Evolutionary conservation across 2,888 invertebrate species (phyloP).

Genomic region (Rhagophthalmus giganteus): DNA sequence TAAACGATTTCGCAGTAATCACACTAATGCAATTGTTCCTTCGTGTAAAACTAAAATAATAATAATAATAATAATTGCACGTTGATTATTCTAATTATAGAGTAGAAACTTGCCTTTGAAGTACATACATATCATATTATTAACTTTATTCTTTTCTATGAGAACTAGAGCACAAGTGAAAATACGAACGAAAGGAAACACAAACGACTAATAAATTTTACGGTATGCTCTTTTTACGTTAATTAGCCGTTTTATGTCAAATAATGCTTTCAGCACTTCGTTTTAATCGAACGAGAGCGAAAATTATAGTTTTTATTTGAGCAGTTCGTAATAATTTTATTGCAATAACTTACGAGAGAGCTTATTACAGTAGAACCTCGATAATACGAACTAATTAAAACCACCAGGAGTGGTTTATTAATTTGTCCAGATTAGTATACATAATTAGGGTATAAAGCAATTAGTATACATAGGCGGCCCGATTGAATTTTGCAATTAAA

Average conservation of each 20-base stretch:
- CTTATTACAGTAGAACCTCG: too few relatives aligned
- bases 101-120: slow-evolving; percentile 4
- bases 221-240: slow-evolving; percentile 6
- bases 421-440: too few relatives aligned
- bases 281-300: background rate
- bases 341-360: too few relatives aligned
- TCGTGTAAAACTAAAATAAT: background rate
- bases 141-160: background rate
- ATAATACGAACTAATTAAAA: too few relatives aligned
- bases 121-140: too few relatives aligned
- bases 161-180: slow-evolving; percentile 15
- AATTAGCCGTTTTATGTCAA: slow-evolving; percentile 4
- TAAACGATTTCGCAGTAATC: background rate
- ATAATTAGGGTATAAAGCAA: too few relatives aligned
- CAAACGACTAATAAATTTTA: slow-evolving; percentile 1
- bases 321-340: background rate
- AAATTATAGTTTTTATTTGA: background rate
- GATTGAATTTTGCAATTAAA: too few relatives aligned
- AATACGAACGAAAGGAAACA: slow-evolving; percentile 10
- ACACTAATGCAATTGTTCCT: background rate
- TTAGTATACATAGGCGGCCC: too few relatives aligned
- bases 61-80: too few relatives aligned
- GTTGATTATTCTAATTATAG: slow-evolving; percentile 3
- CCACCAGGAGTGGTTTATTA: too few relatives aligned
- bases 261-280: slow-evolving; percentile 5